phyloP scores from a whole-genome alignment of 2,113 vertebrate genomes.

The human region GRCh38 chr14:40697501-40698000 shows the following conservation, averaged over 20 bases:
- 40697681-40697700: neutral
- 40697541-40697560: neutral
- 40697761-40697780: neutral
- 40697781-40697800: neutral
- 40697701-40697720: neutral
- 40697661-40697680: neutral
- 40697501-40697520: neutral
- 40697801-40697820: neutral
- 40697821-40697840: neutral
- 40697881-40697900: too few species aligned
- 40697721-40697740: neutral
- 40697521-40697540: neutral
- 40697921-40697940: too few species aligned
- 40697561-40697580: neutral
- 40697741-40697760: neutral
- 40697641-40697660: too few species aligned
- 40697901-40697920: neutral
- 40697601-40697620: neutral
- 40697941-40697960: neutral
- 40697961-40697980: neutral
- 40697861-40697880: too few species aligned
- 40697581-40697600: neutral
- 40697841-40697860: neutral
- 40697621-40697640: neutral
- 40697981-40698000: neutral